Evolutionary conservation across 2,888 invertebrate genomes (phyloP), one percentile per base, ranked within the genome.

Genomic region (Cremastinae sp.): DNA sequence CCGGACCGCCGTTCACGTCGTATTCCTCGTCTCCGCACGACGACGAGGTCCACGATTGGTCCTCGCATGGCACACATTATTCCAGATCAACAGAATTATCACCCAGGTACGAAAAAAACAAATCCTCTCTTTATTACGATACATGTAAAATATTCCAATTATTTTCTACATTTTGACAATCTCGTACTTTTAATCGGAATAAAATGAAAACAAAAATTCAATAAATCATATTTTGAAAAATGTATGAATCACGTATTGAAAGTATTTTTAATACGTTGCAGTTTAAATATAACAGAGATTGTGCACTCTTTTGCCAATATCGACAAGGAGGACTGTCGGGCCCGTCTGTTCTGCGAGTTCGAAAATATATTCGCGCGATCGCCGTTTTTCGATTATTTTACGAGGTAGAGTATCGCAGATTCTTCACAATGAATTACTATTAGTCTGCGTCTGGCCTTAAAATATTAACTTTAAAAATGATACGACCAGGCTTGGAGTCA

Each of bases 1-100:
- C 51, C 9, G 69, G 51, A 18, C 51, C 64, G 16, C 71, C 74
- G 8, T 22, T 58, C 10, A 47, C 75, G 16, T 10, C 59, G 20
- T 61, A 61, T 61, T 53, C 71, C 8, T 41, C 66, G 5, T 45
- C 54, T 0, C 51, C 64, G 2, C 47, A 74, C 56, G 71, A 66
- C 12, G 70, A 79, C 51, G 78, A 81, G 7, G 61, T 16, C 54
- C 70, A 75, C 22, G 74, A 80, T 43, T 82, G 80, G 81, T 72
- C 78, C 2, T 41, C 69, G 1, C 56, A 70, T 14, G 28, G 54
- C 9, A 65, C 70, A 8, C 59, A 59, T 12, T 74, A 77, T 12
- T 69, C 41, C 2, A 77, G 77, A 70, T 77, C 75, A 14, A 18
- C 65, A 38, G 43, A 66, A 61, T 56, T 45, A 43, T 8, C 43